phyloP scores from a whole-genome alignment of 2,888 invertebrate genomes.

The Acleris literana region DNA sequence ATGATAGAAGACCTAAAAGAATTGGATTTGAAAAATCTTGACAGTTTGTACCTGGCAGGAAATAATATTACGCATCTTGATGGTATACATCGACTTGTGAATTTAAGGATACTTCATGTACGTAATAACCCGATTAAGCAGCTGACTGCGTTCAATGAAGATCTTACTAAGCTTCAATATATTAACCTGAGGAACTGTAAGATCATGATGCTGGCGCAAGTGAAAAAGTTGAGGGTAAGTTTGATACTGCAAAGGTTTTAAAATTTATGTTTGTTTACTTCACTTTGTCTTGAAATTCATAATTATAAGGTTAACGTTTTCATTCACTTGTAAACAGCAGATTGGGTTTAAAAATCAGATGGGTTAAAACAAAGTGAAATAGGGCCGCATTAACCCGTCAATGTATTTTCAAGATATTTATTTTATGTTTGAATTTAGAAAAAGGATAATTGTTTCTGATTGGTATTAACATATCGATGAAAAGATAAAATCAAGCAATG shows the following conservation, averaged over 20 bases:
- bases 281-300: too few relatives aligned
- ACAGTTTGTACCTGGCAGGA: constrained; percentile 89
- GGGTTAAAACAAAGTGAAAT: too few relatives aligned
- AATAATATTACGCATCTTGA: constrained; percentile 87
- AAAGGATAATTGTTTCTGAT: too few relatives aligned
- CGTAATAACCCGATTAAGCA: constrained; percentile 85
- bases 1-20: constrained; percentile 69
- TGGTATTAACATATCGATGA: too few relatives aligned
- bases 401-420: too few relatives aligned
- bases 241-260: not conserved
- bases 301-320: too few relatives aligned
- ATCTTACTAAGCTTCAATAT: constrained; percentile 74
- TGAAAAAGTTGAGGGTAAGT: constrained; percentile 78
- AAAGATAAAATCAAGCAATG: too few relatives aligned
- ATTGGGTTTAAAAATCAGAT: too few relatives aligned
- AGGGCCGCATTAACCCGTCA: too few relatives aligned
- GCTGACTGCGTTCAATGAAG: constrained; percentile 77
- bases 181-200: constrained; percentile 83
- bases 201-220: constrained; percentile 76
- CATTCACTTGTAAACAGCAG: too few relatives aligned
- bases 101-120: constrained; percentile 88
- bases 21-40: constrained; percentile 80
- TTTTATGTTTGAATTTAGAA: too few relatives aligned
- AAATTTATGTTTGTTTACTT: too few relatives aligned
- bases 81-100: constrained; percentile 83